These are phyloP conservation scores for Nomada fucata DNA, from an alignment of 2,888 invertebrate genomes.

Conservation along the genomic window DNA sequence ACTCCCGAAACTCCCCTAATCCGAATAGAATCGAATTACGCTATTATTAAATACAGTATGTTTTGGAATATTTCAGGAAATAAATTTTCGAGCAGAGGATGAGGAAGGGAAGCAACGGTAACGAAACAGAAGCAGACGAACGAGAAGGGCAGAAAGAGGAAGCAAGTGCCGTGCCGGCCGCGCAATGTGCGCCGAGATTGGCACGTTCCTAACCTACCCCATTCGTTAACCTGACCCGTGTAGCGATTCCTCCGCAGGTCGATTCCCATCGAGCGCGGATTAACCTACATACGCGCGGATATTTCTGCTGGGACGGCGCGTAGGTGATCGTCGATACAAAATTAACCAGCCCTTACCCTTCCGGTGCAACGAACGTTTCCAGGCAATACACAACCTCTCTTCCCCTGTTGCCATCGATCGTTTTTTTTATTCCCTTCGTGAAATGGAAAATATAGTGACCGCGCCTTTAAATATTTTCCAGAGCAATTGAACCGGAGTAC, in stretches of 20 bases:
- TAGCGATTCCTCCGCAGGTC: conserved; percentile 69
- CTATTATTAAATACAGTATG: too few species aligned
- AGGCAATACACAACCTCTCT: conserved; percentile 34
- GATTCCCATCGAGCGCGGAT: conserved; percentile 73
- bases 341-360: conserved; percentile 61
- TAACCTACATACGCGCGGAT: conserved; percentile 71
- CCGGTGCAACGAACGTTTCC: conserved; percentile 27
- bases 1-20: too few species aligned
- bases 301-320: conserved; percentile 58
- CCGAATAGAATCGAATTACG: too few species aligned
- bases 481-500: not conserved
- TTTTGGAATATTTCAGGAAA: not conserved
- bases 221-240: conserved; percentile 73
- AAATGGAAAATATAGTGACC: conserved; percentile 24
- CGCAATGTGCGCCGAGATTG: conserved; percentile 66
- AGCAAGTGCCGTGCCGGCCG: conserved; percentile 27
- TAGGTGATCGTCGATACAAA: conserved; percentile 66
- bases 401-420: not conserved
- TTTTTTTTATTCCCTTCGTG: conserved; percentile 19
- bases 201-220: conserved; percentile 70
- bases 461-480: conserved; percentile 3
- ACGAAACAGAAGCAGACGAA: not conserved
- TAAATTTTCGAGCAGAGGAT: not conserved
- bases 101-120: not conserved
- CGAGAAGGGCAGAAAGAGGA: conserved; percentile 3